These are phyloP conservation scores for Eublepharis macularius DNA, from an alignment of 2,113 vertebrate genomes.

Conservation along the genomic window DNA sequence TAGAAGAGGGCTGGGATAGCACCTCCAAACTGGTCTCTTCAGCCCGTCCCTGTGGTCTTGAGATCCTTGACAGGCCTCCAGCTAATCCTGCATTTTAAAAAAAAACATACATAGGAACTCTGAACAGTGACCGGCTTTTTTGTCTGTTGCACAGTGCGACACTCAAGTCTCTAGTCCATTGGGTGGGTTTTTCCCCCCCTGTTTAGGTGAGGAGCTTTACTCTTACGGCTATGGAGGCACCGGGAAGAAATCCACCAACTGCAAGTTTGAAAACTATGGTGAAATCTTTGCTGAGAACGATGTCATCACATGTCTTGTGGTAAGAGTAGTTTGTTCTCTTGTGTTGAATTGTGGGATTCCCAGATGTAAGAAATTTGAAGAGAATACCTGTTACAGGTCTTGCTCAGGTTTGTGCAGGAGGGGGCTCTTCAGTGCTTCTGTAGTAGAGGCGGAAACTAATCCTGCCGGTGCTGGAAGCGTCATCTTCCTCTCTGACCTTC, in stretches of 20 bases:
- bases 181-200: no score
- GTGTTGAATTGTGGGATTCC: background rate
- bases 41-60: no score
- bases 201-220: slow-evolving; percentile 84
- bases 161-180: background rate
- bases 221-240: slow-evolving; percentile 91
- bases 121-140: background rate
- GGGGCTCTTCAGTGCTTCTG: background rate
- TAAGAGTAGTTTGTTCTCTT: slow-evolving; percentile 68
- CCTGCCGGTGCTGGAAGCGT: background rate
- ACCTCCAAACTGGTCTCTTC: no score
- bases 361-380: background rate
- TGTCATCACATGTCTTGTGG: slow-evolving; percentile 87
- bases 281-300: slow-evolving; percentile 90
- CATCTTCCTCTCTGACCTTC: background rate
- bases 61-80: no score
- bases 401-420: background rate
- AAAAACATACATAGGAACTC: no score
- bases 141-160: no score
- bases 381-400: background rate
- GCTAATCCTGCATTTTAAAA: no score
- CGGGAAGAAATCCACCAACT: slow-evolving; percentile 85
- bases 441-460: no score
- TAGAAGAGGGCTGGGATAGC: no score
- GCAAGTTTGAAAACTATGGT: slow-evolving; percentile 87